Conservation (phyloP, 2,888 invertebrate genomes). For the Leucania comma region DNA sequence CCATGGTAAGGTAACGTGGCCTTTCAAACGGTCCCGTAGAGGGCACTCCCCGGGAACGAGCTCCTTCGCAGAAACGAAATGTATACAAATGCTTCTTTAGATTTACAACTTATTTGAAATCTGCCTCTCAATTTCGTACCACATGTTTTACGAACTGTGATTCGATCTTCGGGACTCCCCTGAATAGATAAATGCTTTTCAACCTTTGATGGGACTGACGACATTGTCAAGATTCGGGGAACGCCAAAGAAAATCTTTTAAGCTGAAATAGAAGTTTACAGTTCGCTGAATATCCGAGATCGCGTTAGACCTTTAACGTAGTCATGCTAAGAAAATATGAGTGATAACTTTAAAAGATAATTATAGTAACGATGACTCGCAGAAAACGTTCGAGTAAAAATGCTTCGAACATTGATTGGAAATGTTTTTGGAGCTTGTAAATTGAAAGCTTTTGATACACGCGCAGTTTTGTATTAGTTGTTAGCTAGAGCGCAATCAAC, state of each 20-base stretch:
- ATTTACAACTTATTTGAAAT: slow-evolving; percentile 54
- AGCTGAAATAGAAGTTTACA: slow-evolving; percentile 51
- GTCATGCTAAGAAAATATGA: slow-evolving; percentile 56
- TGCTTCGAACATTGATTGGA: slow-evolving; percentile 22
- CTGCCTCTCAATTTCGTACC: slow-evolving; percentile 28
- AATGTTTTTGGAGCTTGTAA: slow-evolving; percentile 35
- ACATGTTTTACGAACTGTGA: slow-evolving; percentile 33
- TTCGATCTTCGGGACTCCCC: not conserved
- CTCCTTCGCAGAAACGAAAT: slow-evolving; percentile 53
- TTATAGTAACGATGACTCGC: slow-evolving; percentile 47
- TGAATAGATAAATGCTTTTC: slow-evolving; percentile 23
- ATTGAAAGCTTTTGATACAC: slow-evolving; percentile 44
- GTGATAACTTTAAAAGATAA: slow-evolving; percentile 45
- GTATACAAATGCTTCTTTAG: slow-evolving; percentile 54
- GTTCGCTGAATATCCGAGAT: slow-evolving; percentile 60
- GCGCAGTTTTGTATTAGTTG: slow-evolving; percentile 37
- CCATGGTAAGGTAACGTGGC: slow-evolving; percentile 68
- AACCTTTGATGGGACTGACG: slow-evolving; percentile 39
- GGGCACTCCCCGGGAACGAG: slow-evolving; percentile 59
- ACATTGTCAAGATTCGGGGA: slow-evolving; percentile 50
- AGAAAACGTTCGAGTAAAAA: slow-evolving; percentile 30
- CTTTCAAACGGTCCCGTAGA: slow-evolving; percentile 67
- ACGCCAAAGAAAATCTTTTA: slow-evolving; percentile 53
- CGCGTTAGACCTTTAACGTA: slow-evolving; percentile 55
- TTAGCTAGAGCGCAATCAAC: slow-evolving; percentile 54